phyloP scores from a whole-genome alignment of 2,888 invertebrate genomes.

The Brachyptera risi region DNA sequence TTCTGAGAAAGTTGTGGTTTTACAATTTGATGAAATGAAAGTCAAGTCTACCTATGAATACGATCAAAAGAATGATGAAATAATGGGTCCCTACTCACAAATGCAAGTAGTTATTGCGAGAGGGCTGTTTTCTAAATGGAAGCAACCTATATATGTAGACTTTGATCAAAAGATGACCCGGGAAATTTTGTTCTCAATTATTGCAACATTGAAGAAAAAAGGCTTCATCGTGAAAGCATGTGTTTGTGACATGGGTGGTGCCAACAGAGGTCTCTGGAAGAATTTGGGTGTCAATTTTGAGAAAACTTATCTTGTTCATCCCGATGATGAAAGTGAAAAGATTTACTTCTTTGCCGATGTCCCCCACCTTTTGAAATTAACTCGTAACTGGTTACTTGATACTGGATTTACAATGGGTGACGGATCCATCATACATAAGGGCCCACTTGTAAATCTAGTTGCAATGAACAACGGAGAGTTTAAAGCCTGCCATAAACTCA shows the following conservation, averaged over 20 bases:
- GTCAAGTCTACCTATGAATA: conserved; percentile 12
- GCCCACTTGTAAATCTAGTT: conserved; percentile 7
- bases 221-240: conserved; percentile 23
- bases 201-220: conserved; percentile 9
- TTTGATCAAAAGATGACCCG: conserved; percentile 28
- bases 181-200: conserved; percentile 21
- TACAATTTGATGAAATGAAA: conserved; percentile 24
- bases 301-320: conserved; percentile 17
- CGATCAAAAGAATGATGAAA: conserved; percentile 21
- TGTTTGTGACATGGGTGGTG: conserved; percentile 27
- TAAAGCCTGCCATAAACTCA: conserved; percentile 30
- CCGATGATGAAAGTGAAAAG: background rate
- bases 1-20: background rate
- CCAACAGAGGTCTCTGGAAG: conserved; percentile 29
- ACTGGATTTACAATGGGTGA: conserved; percentile 17
- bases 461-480: conserved; percentile 10
- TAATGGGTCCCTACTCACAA: conserved; percentile 31
- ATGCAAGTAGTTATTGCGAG: conserved; percentile 30
- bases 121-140: conserved; percentile 30
- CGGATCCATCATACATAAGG: conserved; percentile 11
- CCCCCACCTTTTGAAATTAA: conserved; percentile 28
- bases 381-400: conserved; percentile 26
- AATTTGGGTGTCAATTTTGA: background rate
- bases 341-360: conserved; percentile 28
- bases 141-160: conserved; percentile 31